phyloP scores from a whole-genome alignment of 2,113 vertebrate species.

The Vimba vimba region DNA sequence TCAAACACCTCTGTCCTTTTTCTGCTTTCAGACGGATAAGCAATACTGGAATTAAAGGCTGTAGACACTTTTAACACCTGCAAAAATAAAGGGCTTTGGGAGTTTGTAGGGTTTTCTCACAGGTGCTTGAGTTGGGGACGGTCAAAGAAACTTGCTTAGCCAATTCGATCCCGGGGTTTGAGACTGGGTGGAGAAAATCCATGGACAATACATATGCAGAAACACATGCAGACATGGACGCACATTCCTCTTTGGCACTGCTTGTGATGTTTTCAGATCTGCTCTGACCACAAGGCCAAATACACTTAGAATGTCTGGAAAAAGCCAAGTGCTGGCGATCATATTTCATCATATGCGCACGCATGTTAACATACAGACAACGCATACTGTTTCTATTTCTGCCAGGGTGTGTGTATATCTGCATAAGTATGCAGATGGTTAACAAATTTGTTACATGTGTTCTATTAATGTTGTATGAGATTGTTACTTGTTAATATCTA shows the following conservation, averaged over 20 bases:
- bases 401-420: slow-evolving; percentile 10
- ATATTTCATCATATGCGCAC: slow-evolving; percentile 15
- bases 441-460: too few relatives aligned
- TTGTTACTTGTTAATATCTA: too few relatives aligned
- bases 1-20: slow-evolving; percentile 14
- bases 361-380: not conserved
- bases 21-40: not conserved
- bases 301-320: slow-evolving; percentile 20
- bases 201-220: slow-evolving; percentile 10
- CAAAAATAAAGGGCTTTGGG: slow-evolving; percentile 78
- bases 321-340: slow-evolving; percentile 15
- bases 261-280: slow-evolving; percentile 43
- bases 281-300: slow-evolving; percentile 40
- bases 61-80: slow-evolving; percentile 78
- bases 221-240: slow-evolving; percentile 54
- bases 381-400: not conserved
- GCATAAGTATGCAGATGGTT: not conserved
- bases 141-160: slow-evolving; percentile 42
- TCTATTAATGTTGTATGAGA: too few relatives aligned
- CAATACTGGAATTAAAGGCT: slow-evolving; percentile 1
- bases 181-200: slow-evolving; percentile 32
- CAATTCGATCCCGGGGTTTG: slow-evolving; percentile 36
- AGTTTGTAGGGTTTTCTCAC: slow-evolving; percentile 51
- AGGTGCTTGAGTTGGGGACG: slow-evolving; percentile 27
- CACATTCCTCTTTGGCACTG: slow-evolving; percentile 41